Evolutionary conservation across 1,140 invertebrate genomes (phyloP).

Genomic region (Probaryconus sp.): DNA sequence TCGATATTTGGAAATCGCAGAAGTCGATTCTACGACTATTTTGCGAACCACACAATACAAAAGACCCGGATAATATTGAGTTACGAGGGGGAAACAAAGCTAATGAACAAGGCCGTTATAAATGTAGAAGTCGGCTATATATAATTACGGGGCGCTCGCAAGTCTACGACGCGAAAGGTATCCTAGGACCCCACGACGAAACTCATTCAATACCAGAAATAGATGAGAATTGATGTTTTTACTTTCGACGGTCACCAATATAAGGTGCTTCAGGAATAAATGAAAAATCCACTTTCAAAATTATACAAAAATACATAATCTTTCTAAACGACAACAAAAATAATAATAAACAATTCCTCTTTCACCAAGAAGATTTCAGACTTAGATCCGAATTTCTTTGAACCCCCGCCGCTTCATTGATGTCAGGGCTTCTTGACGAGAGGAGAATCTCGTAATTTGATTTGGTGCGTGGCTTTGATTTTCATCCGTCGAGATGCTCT

Average conservation of each 20-base stretch:
- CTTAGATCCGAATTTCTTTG: no score
- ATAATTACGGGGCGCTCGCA: constrained; percentile 55
- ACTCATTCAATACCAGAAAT: constrained; percentile 23
- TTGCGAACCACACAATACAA: constrained; percentile 63
- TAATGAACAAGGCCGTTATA: constrained; percentile 66
- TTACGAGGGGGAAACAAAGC: constrained; percentile 59
- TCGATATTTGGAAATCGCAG: constrained; percentile 50
- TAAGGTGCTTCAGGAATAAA: constrained; percentile 22
- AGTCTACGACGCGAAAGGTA: constrained; percentile 16
- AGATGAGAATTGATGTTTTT: constrained; percentile 29
- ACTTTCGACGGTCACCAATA: constrained; percentile 17
- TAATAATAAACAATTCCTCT: no score
- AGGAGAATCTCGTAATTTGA: constrained; percentile 18
- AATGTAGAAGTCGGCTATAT: constrained; percentile 63
- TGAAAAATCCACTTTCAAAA: no score
- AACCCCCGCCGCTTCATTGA: no score
- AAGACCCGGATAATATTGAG: constrained; percentile 62
- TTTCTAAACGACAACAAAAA: no score
- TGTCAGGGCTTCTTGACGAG: no score
- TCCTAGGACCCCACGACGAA: constrained; percentile 26
- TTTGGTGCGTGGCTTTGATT: constrained; percentile 17
- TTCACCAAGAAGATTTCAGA: no score
- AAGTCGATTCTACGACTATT: constrained; percentile 32
- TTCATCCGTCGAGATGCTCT: constrained; percentile 14
- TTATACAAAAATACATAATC: no score